phyloP scores from a whole-genome alignment of 2,113 vertebrate genomes.

The Coreoperca whiteheadi region DNA sequence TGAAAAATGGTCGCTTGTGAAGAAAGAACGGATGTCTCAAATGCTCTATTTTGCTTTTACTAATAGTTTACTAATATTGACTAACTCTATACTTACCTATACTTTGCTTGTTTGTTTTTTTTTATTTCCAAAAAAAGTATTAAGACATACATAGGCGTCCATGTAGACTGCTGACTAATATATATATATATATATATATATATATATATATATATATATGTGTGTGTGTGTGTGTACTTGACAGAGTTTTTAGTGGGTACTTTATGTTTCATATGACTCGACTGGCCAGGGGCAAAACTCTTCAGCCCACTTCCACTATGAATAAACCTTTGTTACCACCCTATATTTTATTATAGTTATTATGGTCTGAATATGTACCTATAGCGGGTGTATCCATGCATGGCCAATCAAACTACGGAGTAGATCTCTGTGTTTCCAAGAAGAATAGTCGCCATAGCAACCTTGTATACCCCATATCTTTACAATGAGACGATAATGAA shows the following conservation, averaged over 20 bases:
- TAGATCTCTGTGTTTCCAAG: constrained; percentile 62
- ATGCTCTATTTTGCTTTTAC: neutral
- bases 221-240: no score
- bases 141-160: no score
- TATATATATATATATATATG: no score
- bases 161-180: no score
- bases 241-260: neutral
- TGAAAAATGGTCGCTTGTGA: neutral
- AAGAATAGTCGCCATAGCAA: constrained; percentile 75
- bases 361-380: neutral
- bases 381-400: neutral
- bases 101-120: no score
- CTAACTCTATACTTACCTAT: no score
- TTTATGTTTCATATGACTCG: neutral
- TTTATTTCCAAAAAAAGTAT: no score
- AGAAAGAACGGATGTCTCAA: constrained; percentile 9
- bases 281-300: neutral
- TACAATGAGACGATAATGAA: constrained; percentile 41
- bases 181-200: no score
- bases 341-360: neutral
- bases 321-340: neutral
- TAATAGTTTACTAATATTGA: neutral
- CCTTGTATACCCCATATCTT: constrained; percentile 56
- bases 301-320: neutral
- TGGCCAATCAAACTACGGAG: constrained; percentile 47